Conservation (phyloP, 37 sponge, comb jelly and placozoan species). For the Hexactinellida sp. region DNA sequence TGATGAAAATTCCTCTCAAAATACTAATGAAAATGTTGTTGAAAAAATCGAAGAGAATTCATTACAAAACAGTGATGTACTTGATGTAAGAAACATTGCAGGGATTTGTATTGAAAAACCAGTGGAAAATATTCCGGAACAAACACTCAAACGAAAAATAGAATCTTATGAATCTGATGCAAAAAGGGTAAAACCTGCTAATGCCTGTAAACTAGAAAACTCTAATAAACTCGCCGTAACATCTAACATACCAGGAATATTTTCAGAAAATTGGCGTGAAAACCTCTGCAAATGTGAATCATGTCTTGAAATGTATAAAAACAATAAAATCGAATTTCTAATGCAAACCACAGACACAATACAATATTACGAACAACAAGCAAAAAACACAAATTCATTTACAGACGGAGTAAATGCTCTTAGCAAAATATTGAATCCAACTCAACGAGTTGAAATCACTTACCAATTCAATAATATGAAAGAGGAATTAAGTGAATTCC, state of each 20-base stretch:
- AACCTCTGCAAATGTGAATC: slow-evolving; percentile 40
- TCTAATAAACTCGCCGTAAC: not conserved
- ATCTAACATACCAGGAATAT: slow-evolving; percentile 1
- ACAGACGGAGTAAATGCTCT: slow-evolving; percentile 42
- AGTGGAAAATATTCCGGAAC: not conserved
- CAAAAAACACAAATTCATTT: not conserved
- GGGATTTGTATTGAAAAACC: not conserved
- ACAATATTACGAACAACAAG: slow-evolving; percentile 48
- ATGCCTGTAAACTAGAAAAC: not conserved
- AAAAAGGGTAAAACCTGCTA: not conserved
- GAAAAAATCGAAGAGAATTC: not conserved
- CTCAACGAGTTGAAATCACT: slow-evolving; percentile 54
- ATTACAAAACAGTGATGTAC: no score
- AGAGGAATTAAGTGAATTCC: slow-evolving; percentile 36
- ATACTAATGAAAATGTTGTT: no score
- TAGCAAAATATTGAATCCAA: slow-evolving; percentile 22
- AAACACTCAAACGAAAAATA: slow-evolving; percentile 13
- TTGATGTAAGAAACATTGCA: no score
- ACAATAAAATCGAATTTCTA: slow-evolving; percentile 34
- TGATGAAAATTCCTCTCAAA: not conserved
- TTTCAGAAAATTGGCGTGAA: slow-evolving; percentile 40
- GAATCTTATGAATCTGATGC: not conserved
- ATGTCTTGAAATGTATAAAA: slow-evolving; percentile 52
- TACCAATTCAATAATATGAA: slow-evolving; percentile 60
- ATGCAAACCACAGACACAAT: slow-evolving; percentile 53